Percentiles rank a stretch among this genome's conserved stretches.
Evolutionary conservation across 1,140 invertebrate species (phyloP).

Genomic region (Sinonovacula constricta): DNA sequence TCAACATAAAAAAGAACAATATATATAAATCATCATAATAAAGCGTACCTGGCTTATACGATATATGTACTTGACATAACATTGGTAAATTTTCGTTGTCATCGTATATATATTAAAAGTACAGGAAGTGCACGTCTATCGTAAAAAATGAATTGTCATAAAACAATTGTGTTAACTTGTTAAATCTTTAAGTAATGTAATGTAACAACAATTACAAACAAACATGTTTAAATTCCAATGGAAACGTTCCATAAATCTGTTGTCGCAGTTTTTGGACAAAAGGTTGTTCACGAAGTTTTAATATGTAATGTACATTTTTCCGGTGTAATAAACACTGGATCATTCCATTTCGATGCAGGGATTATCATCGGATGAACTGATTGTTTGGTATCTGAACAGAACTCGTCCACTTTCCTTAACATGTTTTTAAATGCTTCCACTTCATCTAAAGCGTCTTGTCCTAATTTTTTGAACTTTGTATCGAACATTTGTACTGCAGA

Average conservation of each 20-base stretch:
- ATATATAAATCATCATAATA: too few relatives aligned
- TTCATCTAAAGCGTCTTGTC: slow-evolving; percentile 45
- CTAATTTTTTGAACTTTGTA: slow-evolving; percentile 20
- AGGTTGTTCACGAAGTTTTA: neutral
- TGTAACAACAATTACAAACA: too few relatives aligned
- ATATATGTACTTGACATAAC: too few relatives aligned
- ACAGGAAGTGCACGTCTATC: too few relatives aligned
- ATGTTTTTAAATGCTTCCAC: slow-evolving; percentile 46
- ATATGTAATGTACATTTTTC: slow-evolving; percentile 18
- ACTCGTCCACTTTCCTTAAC: slow-evolving; percentile 18
- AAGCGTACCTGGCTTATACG: too few relatives aligned
- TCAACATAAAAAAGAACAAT: too few relatives aligned
- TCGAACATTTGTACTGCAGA: slow-evolving; percentile 39
- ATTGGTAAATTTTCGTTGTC: too few relatives aligned
- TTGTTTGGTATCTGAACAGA: slow-evolving; percentile 15
- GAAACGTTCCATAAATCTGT: slow-evolving; percentile 22
- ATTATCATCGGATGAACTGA: neutral
- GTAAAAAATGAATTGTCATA: too few relatives aligned
- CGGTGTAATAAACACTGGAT: slow-evolving; percentile 8
- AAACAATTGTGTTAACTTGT: too few relatives aligned
- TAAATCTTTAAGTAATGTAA: too few relatives aligned
- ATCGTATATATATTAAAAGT: too few relatives aligned
- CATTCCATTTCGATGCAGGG: slow-evolving; percentile 8
- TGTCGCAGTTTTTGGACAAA: slow-evolving; percentile 24
- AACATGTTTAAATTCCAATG: too few relatives aligned